Base-by-base conservation (phyloP, 2,113 vertebrate genomes). In the Tupaia chinensis region DNA sequence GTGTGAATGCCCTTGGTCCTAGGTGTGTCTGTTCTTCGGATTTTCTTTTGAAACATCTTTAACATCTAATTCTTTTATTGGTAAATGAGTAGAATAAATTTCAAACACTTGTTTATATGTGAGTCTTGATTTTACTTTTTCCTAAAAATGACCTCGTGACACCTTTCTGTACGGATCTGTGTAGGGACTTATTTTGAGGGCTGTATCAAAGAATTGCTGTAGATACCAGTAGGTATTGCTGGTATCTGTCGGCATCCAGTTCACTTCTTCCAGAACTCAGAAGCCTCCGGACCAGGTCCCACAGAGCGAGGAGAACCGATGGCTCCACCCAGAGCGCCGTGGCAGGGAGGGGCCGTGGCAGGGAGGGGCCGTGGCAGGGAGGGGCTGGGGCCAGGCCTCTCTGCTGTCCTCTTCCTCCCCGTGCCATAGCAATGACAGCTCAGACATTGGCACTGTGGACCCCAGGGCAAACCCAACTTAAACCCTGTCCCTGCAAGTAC, bases 391-490 rank as follows among this genome's bases (percentile, higher is more conserved):
- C 44, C 44, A 4, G 44, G 44, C 44, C 44, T 44, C 5, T 44
- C 13, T 0, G 25, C 19, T 15, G n/a, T 44, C 9, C 25, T 7
- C 3, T 58, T 4, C 0, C 20, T 19, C 27, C 29, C 23, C 72
- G 17, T 1, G 23, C 12, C 72, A 2, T 22, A 8, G 77, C 10
- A 19, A 4, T 29, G 19, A 10, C 68, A 0, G 14, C 9, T 34
- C 76, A 20, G 32, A 56, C 23, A 0, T 12, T 66, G 56, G 53
- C 20, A 32, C 78, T 20, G 32, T 19, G 53, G 32, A 44, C 80
- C 1, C 0, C 0, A 0, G 27, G 61, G 22, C 66, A 61, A 3
- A 9, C 15, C n/a, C 10, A 7, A 53, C 77, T 56, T 17, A 2
- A 44, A 2, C 3, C 16, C 66, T 25, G 1, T 63, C 54, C 19